Evolutionary conservation across 1,140 invertebrate genomes (phyloP), one percentile per base, ranked within the genome.

Genomic region (Drosophila watanabei): DNA sequence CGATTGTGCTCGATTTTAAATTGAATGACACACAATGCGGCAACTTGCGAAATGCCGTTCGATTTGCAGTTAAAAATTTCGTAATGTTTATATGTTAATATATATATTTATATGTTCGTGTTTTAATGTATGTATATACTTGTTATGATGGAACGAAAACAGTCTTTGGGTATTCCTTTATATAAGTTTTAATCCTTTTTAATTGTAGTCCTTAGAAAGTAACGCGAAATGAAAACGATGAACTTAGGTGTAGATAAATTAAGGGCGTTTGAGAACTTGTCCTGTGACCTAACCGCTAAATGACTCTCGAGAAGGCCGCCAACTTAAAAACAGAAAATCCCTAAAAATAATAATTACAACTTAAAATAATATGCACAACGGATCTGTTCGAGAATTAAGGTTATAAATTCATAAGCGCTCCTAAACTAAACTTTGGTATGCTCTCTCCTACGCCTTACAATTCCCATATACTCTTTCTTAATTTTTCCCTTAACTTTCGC

Each of bases 111-210:
- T 70, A 48, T 88, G 59, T 78, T 78, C 20, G 68, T 73, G 77
- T 75, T 49, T 72, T 61, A 68, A 75, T 91, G 69, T 82, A 60
- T 82, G 56, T 85, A 80, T 91, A 79, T 87, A 89, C 73, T 84
- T 88, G 83, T 91, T 91, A 92, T 92, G 92, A 92, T 93, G 92
- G 92, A 93, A 93, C 92, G 92, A 93, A 93, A 93, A 93, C 92
- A 93, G 92, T 93, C 92, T 93, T 93, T 93, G 91, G 92, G 92
- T 93, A 92, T 92, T 92, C 83, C 87, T 93, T 92, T 91, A 79
- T 89, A 66, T 85, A 82, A 82, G 68, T 72, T 89, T 90, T 91
- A 86, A 82, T 89, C 84, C 64, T 86, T 64, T 66, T 79, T 79
- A 73, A 82, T 72, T 56, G 59, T 80, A 86, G 63, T 81, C 66